Conservation (phyloP, 2,113 vertebrate genomes). For the Cyprinodon variegatus region DNA sequence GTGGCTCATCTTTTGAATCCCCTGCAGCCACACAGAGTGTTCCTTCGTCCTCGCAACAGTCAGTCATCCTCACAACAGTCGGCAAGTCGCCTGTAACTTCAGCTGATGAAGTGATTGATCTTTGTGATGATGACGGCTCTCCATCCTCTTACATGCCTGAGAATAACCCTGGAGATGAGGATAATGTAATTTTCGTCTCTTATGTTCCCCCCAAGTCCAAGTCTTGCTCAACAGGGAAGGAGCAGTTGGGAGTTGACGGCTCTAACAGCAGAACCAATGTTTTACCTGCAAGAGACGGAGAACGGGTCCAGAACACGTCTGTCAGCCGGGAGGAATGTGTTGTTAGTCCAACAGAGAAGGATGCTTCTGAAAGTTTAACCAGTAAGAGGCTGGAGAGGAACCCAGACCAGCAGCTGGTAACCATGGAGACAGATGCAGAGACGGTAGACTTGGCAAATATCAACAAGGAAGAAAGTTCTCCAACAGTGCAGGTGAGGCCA, state of each 20-base stretch:
- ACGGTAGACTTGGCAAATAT: not conserved
- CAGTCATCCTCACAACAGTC: not conserved
- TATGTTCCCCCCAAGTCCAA: conserved; percentile 72
- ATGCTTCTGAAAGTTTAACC: not conserved
- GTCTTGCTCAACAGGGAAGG: not conserved
- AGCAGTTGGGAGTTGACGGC: not conserved
- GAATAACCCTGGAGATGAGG: conserved; percentile 52
- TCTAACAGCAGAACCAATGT: not conserved
- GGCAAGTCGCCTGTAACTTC: not conserved
- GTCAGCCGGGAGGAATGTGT: not conserved
- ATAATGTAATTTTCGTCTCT: conserved; percentile 80
- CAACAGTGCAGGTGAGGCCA: conserved; percentile 25
- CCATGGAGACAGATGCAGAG: not conserved
- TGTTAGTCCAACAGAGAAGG: not conserved
- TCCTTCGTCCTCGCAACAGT: conserved; percentile 1
- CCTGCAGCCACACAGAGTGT: not conserved
- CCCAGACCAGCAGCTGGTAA: conserved; percentile 16
- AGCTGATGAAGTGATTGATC: conserved; percentile 72
- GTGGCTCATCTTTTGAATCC: not conserved
- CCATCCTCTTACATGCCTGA: not conserved
- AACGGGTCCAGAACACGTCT: not conserved
- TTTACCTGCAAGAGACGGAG: not conserved
- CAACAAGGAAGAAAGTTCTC: not conserved
- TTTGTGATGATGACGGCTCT: conserved; percentile 68
- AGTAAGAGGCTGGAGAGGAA: not conserved